Percentiles rank a stretch among this genome's conserved stretches.
These are phyloP conservation scores for Graphium colonna DNA, from an alignment of 2,888 invertebrate genomes.

Conservation along the genomic window DNA sequence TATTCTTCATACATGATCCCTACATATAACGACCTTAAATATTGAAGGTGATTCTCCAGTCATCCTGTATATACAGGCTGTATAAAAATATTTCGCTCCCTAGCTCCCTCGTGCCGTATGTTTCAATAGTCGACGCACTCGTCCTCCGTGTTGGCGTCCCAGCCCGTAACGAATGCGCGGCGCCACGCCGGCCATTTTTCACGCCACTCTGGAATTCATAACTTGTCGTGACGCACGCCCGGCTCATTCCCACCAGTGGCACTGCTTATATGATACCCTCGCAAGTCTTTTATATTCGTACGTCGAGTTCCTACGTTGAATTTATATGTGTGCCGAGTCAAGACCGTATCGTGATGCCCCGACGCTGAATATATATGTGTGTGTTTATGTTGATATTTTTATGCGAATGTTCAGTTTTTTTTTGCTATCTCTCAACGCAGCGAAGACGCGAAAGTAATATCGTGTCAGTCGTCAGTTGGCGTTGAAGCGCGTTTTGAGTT, in stretches of 20 bases:
- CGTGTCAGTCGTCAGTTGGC: constrained; percentile 4
- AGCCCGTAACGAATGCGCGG: constrained; percentile 42
- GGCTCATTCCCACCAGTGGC: constrained; percentile 44
- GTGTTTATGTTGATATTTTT: background rate
- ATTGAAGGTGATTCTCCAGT: no score
- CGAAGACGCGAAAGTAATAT: constrained; percentile 10
- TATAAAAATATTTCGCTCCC: constrained; percentile 10
- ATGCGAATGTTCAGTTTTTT: background rate
- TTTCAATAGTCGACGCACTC: constrained; percentile 31
- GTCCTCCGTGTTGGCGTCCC: constrained; percentile 31
- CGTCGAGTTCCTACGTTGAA: no score
- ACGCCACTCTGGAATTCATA: constrained; percentile 61
- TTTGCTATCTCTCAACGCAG: constrained; percentile 3
- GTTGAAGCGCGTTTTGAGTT: background rate
- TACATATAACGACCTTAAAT: no score
- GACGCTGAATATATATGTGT: background rate
- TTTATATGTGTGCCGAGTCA: no score
- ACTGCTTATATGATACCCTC: constrained; percentile 50
- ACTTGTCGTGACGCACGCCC: constrained; percentile 49
- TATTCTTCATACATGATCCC: no score
- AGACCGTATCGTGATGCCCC: constrained; percentile 18
- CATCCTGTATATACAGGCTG: no score
- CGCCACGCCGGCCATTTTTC: constrained; percentile 52
- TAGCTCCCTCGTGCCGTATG: constrained; percentile 1
- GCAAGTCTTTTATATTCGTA: constrained; percentile 40